Conservation (phyloP, 1,140 invertebrate genomes). For the Cephus cinctus region DNA sequence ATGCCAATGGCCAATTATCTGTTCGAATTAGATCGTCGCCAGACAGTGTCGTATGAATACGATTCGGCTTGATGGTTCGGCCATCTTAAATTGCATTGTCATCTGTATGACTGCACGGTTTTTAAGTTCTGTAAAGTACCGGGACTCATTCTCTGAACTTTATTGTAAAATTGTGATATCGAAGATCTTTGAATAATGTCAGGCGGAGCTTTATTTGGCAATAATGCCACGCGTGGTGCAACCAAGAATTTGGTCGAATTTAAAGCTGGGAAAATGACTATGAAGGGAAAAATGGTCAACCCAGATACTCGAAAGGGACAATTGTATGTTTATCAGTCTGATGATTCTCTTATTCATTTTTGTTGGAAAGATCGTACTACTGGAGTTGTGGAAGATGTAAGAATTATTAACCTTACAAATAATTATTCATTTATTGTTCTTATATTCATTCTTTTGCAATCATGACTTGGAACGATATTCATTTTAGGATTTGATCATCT, state of each 20-base stretch:
- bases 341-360: constrained; percentile 96
- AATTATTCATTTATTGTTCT: constrained; percentile 5
- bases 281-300: constrained; percentile 92
- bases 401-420: too few species aligned
- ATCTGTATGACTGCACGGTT: constrained; percentile 10
- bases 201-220: constrained; percentile 70
- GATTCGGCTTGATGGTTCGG: too few species aligned
- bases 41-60: too few species aligned
- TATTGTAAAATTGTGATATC: neutral
- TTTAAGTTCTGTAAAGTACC: neutral
- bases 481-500: constrained; percentile 91
- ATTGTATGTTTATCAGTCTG: constrained; percentile 92
- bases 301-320: constrained; percentile 95
- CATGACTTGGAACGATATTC: constrained; percentile 38
- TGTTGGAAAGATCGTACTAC: constrained; percentile 94
- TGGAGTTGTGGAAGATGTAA: constrained; percentile 75
- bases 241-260: constrained; percentile 94
- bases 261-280: constrained; percentile 94
- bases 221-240: constrained; percentile 67
- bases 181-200: constrained; percentile 42
- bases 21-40: too few species aligned
- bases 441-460: constrained; percentile 5
- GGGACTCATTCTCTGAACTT: neutral
- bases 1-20: too few species aligned
- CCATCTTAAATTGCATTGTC: constrained; percentile 22